Evolutionary conservation across 2,888 invertebrate genomes (phyloP).

Genomic region (Eupithecia subfuscata): DNA sequence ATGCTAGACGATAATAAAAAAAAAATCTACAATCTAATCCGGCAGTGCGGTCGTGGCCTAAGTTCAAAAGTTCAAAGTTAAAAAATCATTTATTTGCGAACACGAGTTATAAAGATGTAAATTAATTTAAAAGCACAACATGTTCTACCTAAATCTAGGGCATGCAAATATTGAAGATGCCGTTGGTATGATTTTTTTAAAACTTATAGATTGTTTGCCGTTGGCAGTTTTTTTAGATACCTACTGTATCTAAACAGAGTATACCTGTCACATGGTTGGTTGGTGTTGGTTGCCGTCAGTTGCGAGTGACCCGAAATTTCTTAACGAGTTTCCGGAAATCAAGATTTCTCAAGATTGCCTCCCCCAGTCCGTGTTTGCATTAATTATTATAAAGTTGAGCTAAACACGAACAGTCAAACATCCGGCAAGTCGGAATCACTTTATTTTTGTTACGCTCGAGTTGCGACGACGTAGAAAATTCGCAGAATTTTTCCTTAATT

Average conservation of each 20-base stretch:
- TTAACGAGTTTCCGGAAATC: background rate
- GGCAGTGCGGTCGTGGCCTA: background rate
- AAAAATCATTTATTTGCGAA: too few species aligned
- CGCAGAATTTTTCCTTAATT: conserved; percentile 19
- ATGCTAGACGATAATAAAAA: too few species aligned
- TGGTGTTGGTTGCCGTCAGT: background rate
- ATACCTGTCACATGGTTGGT: background rate
- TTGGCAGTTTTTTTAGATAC: too few species aligned
- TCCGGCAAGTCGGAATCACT: conserved; percentile 22
- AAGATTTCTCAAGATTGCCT: background rate
- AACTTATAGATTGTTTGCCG: background rate
- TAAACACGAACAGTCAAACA: conserved; percentile 17
- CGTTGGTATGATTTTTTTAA: background rate
- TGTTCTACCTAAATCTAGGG: too few species aligned
- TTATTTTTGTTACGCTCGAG: conserved; percentile 22
- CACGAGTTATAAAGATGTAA: too few species aligned
- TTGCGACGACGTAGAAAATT: conserved; percentile 19
- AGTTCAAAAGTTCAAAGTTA: too few species aligned
- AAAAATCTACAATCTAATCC: background rate
- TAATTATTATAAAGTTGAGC: conserved; percentile 23
- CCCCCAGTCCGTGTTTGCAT: conserved; percentile 3
- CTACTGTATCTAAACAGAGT: too few species aligned
- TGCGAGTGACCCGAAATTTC: background rate
- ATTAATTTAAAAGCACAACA: too few species aligned
- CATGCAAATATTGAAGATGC: too few species aligned